Conservation (phyloP, 2,113 vertebrate species). For the Gymnarchus niloticus region DNA sequence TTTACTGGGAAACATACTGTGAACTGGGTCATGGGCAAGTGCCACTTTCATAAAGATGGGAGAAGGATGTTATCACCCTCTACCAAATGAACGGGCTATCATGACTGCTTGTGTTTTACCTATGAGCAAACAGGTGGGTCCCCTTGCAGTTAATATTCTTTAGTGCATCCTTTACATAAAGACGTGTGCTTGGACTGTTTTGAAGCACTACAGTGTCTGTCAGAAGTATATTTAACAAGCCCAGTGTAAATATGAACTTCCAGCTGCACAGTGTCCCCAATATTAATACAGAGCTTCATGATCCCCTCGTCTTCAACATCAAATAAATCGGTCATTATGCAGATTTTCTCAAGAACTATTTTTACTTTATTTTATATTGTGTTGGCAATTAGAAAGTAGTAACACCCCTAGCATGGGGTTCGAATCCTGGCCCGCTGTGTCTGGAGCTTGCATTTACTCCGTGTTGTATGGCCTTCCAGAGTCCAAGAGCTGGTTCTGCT, state of each 20-base stretch:
- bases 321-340: background rate
- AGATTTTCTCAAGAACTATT: background rate
- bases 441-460: background rate
- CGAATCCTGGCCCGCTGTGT: background rate
- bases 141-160: background rate
- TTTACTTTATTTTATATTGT: background rate
- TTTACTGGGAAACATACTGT: background rate
- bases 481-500: background rate
- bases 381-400: background rate
- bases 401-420: background rate
- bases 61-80: background rate
- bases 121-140: background rate
- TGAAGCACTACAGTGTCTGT: background rate
- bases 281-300: background rate
- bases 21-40: background rate
- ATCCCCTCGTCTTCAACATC: background rate
- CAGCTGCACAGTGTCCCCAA: background rate
- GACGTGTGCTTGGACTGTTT: background rate
- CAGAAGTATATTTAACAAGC: background rate
- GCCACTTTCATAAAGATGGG: background rate
- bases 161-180: background rate
- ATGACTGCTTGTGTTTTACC: conserved; percentile 16
- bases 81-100: background rate
- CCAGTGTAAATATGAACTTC: background rate
- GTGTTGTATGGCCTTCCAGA: background rate